Evolutionary conservation across 1,140 invertebrate genomes (phyloP).

Genomic region (Papilio helenus): DNA sequence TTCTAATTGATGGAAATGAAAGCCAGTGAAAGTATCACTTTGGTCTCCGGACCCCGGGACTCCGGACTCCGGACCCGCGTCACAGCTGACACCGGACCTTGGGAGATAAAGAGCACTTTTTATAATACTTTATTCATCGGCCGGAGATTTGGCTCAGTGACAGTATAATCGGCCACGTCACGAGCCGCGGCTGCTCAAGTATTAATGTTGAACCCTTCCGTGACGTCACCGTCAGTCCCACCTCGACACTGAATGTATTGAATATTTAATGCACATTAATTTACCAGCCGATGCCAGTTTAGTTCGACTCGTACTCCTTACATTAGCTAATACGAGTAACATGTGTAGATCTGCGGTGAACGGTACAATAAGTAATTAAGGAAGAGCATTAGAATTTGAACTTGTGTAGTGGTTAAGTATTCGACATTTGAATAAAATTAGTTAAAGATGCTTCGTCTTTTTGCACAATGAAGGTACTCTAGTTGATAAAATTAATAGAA

Average conservation of each 20-base stretch:
- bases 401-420: background rate
- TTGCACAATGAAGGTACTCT: too few relatives aligned
- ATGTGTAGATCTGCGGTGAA: background rate
- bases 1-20: constrained; percentile 41
- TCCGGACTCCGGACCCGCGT: constrained; percentile 67
- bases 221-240: constrained; percentile 78
- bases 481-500: too few relatives aligned
- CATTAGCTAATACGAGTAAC: constrained; percentile 22
- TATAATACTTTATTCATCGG: constrained; percentile 80
- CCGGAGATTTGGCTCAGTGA: constrained; percentile 77
- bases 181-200: constrained; percentile 73
- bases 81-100: constrained; percentile 57
- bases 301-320: constrained; percentile 46
- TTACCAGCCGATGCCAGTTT: constrained; percentile 67
- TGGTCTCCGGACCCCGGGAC: constrained; percentile 38
- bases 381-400: background rate
- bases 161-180: constrained; percentile 78
- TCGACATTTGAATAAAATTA: too few relatives aligned
- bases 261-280: constrained; percentile 81
- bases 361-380: constrained; percentile 14
- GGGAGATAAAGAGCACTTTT: constrained; percentile 78
- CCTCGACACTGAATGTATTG: constrained; percentile 59
- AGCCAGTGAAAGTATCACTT: constrained; percentile 46
- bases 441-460: too few relatives aligned
- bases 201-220: constrained; percentile 81